Conservation (phyloP, 53 echinoderm and acorn worm genomes). For the Astropecten irregularis region DNA sequence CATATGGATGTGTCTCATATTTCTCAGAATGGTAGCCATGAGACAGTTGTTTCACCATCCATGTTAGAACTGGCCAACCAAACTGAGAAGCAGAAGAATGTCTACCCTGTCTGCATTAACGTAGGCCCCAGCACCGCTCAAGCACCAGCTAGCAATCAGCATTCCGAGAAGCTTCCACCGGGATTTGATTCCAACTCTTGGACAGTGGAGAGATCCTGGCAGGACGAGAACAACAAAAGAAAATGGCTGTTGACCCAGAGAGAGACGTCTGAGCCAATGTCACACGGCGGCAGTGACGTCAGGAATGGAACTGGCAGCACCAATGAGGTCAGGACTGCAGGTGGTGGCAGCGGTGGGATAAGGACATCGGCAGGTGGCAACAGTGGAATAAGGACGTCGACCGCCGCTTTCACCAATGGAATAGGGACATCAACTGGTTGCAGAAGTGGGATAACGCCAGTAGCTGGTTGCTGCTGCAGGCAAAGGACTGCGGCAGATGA, state of each 20-base stretch:
- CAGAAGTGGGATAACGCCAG: background rate
- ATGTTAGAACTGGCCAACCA: background rate
- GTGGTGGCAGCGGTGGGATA: background rate
- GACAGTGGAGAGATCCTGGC: slow-evolving; percentile 4
- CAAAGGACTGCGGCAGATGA: background rate
- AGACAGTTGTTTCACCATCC: background rate
- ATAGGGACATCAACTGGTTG: background rate
- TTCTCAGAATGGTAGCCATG: background rate
- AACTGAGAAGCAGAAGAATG: background rate
- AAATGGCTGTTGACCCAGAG: background rate
- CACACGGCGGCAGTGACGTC: too few relatives aligned
- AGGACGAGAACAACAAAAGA: background rate
- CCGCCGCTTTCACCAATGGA: too few relatives aligned
- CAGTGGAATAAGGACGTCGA: background rate
- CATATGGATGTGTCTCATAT: too few relatives aligned
- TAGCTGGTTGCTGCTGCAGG: background rate
- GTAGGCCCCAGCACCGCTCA: too few relatives aligned
- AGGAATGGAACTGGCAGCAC: too few relatives aligned
- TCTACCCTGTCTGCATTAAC: slow-evolving; percentile 7
- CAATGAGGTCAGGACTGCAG: background rate
- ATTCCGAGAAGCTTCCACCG: too few relatives aligned
- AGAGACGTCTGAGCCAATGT: too few relatives aligned
- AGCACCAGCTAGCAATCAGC: too few relatives aligned
- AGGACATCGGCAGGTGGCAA: background rate
- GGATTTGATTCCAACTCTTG: background rate